phyloP scores from a whole-genome alignment of 2,888 invertebrate species.

The Mythimna lalbum region DNA sequence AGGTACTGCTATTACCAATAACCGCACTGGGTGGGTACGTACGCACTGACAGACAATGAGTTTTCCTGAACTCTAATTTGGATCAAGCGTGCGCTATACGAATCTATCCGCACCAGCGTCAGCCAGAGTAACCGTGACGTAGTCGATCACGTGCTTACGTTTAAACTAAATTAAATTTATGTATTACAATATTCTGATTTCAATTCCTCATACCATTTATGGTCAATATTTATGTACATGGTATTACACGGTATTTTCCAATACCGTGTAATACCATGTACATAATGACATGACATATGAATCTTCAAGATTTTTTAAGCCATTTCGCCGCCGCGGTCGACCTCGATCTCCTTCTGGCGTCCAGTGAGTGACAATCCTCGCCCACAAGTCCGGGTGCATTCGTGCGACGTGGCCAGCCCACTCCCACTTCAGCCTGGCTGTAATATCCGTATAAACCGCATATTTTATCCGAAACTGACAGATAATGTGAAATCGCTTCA shows the following conservation, averaged over 20 bases:
- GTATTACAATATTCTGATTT: constrained; percentile 20
- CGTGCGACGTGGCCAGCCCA: too few relatives aligned
- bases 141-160: constrained; percentile 6
- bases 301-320: background rate
- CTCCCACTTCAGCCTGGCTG: too few relatives aligned
- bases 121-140: constrained; percentile 32
- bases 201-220: constrained; percentile 32
- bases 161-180: constrained; percentile 24
- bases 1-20: background rate
- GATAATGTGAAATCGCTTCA: too few relatives aligned
- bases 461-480: too few relatives aligned
- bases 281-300: background rate
- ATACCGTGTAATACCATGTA: too few relatives aligned
- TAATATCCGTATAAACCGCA: too few relatives aligned
- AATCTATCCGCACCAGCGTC: constrained; percentile 11
- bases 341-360: too few relatives aligned
- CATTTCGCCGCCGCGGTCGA: too few relatives aligned
- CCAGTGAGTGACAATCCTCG: too few relatives aligned
- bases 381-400: too few relatives aligned
- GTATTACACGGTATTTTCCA: background rate
- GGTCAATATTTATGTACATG: background rate
- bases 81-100: constrained; percentile 3
- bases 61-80: constrained; percentile 47
- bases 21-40: constrained; percentile 9
- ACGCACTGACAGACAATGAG: constrained; percentile 3